Evolutionary conservation across 2,113 vertebrate genomes (phyloP), one percentile per base, ranked within the genome.

Genomic region (Pandion haliaetus): DNA sequence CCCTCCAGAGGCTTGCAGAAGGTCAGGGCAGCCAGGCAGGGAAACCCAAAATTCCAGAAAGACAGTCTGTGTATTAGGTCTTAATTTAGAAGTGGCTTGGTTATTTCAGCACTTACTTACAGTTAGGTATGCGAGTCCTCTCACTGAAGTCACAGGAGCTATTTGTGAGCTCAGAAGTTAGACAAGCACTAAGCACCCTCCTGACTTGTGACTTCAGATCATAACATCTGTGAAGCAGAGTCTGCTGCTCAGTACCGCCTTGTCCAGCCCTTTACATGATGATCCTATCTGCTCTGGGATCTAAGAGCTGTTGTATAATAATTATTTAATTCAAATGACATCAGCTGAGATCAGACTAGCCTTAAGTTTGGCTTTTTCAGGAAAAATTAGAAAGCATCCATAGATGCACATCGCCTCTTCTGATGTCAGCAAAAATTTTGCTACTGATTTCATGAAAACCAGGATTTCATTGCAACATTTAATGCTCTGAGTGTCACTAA

Each of bases 81-180:
- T 94, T 83, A 45, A 92, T 88, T 92, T 69, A 86, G 85, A 57
- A 49, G 42, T 10, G 14, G 34, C 74, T 69, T 86, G 74, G 74
- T 54, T 81, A 77, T 80, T 83, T 81, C 59, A 83, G 58, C 71
- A 55, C 66, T 82, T 59, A n/a, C 49, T 67, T 67, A 57, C 80
- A 50, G 79, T 29, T 50, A 25, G 34, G 36, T 50, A 77, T 29
- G 45, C 18, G 5, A 90, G 47, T 31, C 31, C 3, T 79, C 78
- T 65, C 77, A 47, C 44, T 61, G 62, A 89, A 94, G 71, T 82
- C 67, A 86, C 82, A 45, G 82, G 69, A 92, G 58, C 79, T 90
- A 62, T 67, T 66, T 0, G 14, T 62, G 63, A 85, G 59, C 79
- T 93, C 71, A n/a, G 63, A 82, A 82, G 55, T 70, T 13, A 50